Conservation (phyloP, 2,113 vertebrate species). For the Galbula dea region DNA sequence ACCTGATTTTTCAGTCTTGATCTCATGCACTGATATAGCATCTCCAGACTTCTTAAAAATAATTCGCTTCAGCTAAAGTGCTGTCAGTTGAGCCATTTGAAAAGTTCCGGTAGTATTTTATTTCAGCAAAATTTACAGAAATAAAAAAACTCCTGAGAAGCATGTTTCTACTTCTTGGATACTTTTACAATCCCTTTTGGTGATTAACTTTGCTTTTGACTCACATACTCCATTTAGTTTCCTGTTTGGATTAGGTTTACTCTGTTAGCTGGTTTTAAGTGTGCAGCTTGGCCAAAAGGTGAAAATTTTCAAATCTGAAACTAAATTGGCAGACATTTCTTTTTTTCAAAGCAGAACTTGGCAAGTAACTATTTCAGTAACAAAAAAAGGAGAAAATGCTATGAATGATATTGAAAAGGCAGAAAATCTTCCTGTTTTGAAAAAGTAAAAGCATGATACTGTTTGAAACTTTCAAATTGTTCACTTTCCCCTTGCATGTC, state of each 20-base stretch:
- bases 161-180: not conserved
- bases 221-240: not conserved
- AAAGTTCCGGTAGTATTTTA: not conserved
- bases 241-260: not conserved
- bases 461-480: not conserved
- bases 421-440: not conserved
- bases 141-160: not conserved
- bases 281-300: not conserved
- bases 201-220: not conserved
- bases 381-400: not conserved
- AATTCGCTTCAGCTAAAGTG: not conserved
- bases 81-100: not conserved
- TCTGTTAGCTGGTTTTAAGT: not conserved
- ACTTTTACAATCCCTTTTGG: not conserved
- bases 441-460: not conserved
- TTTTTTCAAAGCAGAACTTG: not conserved
- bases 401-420: not conserved
- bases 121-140: not conserved
- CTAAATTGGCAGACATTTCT: not conserved
- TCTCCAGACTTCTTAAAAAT: slow-evolving; percentile 5
- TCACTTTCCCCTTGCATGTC: not conserved
- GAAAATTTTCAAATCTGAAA: not conserved
- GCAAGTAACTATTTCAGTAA: not conserved
- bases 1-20: not conserved
- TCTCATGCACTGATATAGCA: not conserved